Percentiles rank a stretch among this genome's conserved stretches.
Evolutionary conservation across 2,888 invertebrate genomes (phyloP).

Genomic region (Amphipoea oculea): DNA sequence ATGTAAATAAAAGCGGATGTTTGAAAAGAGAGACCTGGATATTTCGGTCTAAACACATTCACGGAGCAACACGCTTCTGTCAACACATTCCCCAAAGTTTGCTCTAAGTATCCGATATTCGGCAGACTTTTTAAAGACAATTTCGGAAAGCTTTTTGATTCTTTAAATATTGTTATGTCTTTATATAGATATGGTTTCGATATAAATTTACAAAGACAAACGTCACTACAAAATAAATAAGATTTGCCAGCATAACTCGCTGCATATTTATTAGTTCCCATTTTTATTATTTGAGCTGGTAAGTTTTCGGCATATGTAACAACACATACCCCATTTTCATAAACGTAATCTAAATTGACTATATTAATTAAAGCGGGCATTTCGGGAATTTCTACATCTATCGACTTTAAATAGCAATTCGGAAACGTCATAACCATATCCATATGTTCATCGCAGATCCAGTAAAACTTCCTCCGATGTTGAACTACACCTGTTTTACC

Average conservation of each 20-base stretch:
- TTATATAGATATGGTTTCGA: constrained; percentile 87
- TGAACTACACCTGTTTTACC: constrained; percentile 90
- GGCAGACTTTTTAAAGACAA: constrained; percentile 88
- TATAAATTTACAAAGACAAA: constrained; percentile 89
- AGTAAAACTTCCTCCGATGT: constrained; percentile 90
- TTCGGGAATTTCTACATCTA: constrained; percentile 82
- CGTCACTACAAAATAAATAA: constrained; percentile 90
- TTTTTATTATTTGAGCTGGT: constrained; percentile 83
- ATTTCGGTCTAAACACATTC: constrained; percentile 90
- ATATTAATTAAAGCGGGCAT: constrained; percentile 87
- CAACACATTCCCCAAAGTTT: constrained; percentile 89
- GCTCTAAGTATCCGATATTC: constrained; percentile 91
- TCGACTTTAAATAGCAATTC: constrained; percentile 75
- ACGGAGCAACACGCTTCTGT: constrained; percentile 89
- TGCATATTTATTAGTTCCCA: constrained; percentile 85
- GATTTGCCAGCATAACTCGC: constrained; percentile 86
- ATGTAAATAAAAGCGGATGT: constrained; percentile 90
- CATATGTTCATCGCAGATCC: constrained; percentile 91
- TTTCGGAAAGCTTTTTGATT: constrained; percentile 78
- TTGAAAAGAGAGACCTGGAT: constrained; percentile 89
- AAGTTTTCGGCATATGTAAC: constrained; percentile 91
- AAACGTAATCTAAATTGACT: constrained; percentile 81
- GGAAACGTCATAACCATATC: constrained; percentile 86
- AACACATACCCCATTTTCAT: constrained; percentile 91
- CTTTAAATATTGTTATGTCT: constrained; percentile 84